Percentiles rank a stretch among this genome's conserved stretches.
These are phyloP conservation scores for Thomomys bottae DNA, from an alignment of 2,113 vertebrate genomes.

Conservation along the genomic window DNA sequence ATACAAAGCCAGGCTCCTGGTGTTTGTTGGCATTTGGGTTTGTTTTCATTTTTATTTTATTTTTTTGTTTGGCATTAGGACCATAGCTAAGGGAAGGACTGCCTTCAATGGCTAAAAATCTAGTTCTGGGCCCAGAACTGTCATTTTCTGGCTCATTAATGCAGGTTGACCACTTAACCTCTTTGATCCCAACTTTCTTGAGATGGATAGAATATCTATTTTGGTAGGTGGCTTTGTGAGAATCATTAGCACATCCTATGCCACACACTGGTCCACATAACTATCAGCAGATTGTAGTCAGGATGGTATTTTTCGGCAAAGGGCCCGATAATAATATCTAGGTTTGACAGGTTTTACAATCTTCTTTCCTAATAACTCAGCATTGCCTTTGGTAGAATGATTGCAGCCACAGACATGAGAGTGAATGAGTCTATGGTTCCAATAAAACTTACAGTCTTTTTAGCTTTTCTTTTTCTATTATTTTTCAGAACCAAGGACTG, in stretches of 20 bases:
- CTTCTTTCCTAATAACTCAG: neutral
- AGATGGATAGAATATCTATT: neutral
- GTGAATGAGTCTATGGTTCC: neutral
- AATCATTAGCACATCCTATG: neutral
- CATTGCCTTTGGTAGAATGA: neutral
- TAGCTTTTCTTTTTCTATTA: too few relatives aligned
- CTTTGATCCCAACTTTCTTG: neutral
- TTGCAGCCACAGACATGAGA: fast-evolving
- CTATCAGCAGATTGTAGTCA: neutral
- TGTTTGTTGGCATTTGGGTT: neutral
- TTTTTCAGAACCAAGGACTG: too few relatives aligned
- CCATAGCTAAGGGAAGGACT: neutral
- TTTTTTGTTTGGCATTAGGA: neutral
- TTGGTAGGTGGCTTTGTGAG: neutral
- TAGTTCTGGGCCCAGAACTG: neutral
- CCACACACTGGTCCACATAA: too few relatives aligned
- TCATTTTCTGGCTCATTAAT: neutral
- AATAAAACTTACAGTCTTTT: too few relatives aligned
- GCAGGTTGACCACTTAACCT: neutral
- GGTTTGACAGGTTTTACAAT: fast-evolving
- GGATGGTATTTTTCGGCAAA: neutral
- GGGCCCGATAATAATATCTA: neutral
- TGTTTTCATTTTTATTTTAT: neutral
- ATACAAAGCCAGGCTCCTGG: neutral
- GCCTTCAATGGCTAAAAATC: neutral